These are phyloP conservation scores for Anhinga rufa DNA, from an alignment of 2,113 vertebrate species.

Conservation along the genomic window DNA sequence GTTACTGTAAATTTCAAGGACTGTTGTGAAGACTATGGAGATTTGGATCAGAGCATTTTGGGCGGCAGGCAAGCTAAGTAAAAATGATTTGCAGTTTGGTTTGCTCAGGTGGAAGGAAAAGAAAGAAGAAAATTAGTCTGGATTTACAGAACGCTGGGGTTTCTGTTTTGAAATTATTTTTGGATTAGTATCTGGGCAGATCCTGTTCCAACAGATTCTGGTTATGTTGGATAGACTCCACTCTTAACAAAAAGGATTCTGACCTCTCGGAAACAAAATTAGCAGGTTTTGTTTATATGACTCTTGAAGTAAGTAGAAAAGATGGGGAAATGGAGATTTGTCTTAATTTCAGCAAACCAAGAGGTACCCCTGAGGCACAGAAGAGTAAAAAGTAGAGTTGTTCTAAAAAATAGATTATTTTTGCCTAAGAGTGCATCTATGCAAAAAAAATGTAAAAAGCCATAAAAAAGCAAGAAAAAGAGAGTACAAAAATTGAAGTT, in stretches of 20 bases:
- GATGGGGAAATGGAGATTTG: not conserved
- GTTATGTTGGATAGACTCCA: not conserved
- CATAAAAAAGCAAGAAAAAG: not conserved
- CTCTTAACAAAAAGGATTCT: not conserved
- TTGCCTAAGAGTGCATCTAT: not conserved
- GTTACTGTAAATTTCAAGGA: not conserved
- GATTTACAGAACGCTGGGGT: not conserved
- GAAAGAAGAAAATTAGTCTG: not conserved
- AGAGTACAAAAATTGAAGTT: not conserved
- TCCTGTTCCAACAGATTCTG: not conserved
- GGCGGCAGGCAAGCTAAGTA: not conserved
- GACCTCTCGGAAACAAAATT: not conserved
- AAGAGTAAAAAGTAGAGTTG: not conserved
- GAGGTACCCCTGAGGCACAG: not conserved
- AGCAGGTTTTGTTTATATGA: not conserved
- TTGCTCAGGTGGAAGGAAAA: not conserved
- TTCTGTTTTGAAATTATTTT: not conserved
- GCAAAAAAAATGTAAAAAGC: not conserved
- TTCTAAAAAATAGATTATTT: not conserved
- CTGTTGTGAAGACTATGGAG: not conserved
- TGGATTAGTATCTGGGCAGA: not conserved
- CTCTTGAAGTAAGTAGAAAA: not conserved
- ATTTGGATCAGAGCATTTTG: not conserved
- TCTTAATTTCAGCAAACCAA: not conserved
- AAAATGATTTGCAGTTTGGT: not conserved